Evolutionary conservation across 64 coral and sea anemone genomes (phyloP).

Genomic region (Pachyseris speciosa): DNA sequence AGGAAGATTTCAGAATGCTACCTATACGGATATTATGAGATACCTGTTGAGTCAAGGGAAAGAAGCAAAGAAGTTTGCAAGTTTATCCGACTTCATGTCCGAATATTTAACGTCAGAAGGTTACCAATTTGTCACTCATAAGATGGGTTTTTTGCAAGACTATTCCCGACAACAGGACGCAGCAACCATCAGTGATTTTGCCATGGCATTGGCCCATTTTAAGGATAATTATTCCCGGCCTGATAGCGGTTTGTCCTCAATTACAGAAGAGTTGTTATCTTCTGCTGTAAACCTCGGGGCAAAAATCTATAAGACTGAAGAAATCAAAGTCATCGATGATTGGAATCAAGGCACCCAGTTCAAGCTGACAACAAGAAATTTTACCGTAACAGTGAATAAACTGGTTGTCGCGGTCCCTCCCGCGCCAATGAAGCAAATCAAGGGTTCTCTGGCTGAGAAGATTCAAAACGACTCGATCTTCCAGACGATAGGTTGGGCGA

Average conservation of each 20-base stretch:
- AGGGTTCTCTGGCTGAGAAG: neutral
- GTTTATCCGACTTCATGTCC: neutral
- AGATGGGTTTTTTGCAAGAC: neutral
- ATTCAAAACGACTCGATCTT: constrained; percentile 13
- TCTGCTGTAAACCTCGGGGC: neutral
- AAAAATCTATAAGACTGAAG: neutral
- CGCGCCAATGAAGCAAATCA: neutral
- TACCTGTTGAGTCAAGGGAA: neutral
- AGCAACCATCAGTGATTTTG: neutral
- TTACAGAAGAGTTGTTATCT: neutral
- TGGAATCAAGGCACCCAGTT: neutral
- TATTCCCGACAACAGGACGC: neutral
- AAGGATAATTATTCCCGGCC: neutral
- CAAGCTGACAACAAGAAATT: neutral
- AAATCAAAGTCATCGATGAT: constrained; percentile 7
- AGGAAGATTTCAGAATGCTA: neutral
- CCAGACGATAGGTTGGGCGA: neutral
- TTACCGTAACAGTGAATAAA: neutral
- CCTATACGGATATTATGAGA: neutral
- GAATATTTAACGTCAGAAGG: neutral
- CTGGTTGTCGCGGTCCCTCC: neutral
- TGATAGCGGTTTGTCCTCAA: neutral
- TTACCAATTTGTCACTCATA: neutral
- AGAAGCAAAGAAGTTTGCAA: neutral
- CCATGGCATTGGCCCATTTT: neutral